Conservation (phyloP, 2,888 invertebrate species). For the Caprella mutica region DNA sequence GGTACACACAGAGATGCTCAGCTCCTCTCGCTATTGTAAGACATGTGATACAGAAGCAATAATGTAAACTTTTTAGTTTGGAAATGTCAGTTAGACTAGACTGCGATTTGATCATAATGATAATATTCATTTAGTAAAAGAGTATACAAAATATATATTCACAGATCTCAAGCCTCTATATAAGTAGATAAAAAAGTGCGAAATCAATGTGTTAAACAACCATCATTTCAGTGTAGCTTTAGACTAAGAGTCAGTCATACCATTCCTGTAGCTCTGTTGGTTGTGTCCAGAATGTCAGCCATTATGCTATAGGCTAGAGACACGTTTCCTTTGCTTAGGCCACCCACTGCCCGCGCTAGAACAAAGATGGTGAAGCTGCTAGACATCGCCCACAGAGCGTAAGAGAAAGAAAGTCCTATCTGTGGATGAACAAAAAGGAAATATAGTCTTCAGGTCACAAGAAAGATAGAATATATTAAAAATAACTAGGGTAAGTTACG, state of each 20-base stretch:
- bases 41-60: too few species aligned
- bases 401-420: conserved; percentile 73
- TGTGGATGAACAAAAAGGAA: conserved; percentile 40
- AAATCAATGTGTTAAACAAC: too few species aligned
- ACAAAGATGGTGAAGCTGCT: conserved; percentile 81
- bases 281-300: conserved; percentile 73
- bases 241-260: conserved; percentile 38
- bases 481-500: too few species aligned
- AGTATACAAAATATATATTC: neutral
- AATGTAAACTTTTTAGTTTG: too few species aligned
- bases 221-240: neutral
- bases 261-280: conserved; percentile 87
- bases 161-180: neutral
- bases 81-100: too few species aligned
- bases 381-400: conserved; percentile 79
- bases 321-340: conserved; percentile 92
- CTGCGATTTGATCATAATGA: too few species aligned
- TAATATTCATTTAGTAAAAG: too few species aligned
- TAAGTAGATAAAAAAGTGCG: too few species aligned
- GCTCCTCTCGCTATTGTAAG: too few species aligned
- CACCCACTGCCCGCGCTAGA: conserved; percentile 80
- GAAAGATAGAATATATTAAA: neutral
- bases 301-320: conserved; percentile 90
- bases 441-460: neutral
- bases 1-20: too few species aligned